Evolutionary conservation across 2,113 vertebrate species (phyloP), one percentile per base, ranked within the genome.

Genomic region (Ancistrus triradiatus): DNA sequence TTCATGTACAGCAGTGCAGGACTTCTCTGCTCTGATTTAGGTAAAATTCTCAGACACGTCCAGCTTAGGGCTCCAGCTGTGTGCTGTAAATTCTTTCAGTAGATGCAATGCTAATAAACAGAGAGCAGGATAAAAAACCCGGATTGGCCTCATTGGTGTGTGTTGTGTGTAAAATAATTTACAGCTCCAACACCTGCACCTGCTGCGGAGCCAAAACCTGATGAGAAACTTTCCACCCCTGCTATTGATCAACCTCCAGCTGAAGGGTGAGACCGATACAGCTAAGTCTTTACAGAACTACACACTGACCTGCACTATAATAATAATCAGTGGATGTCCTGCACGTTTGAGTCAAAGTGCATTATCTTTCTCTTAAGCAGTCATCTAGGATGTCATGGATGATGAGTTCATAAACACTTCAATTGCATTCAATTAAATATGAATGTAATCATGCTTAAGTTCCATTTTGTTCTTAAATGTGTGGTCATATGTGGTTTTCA

Each of bases 231-330:
- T 0, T 28, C 28, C 2, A 58, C 66, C 0, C 49, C 75, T 0
- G 46, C 59, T 0, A 33, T 72, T 0, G 66, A 31, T 0, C 51
- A 73, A 0, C 25, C 66, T 0, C 74, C 67, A 2, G 51, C 56
- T 4, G 68, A 75, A 15, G 40, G 60, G 73, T 75, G 66, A 64
- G 51, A n/a, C n/a, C n/a, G n/a, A n/a, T n/a, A n/a, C n/a, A n/a
- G n/a, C n/a, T n/a, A n/a, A n/a, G n/a, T n/a, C n/a, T n/a, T n/a
- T n/a, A n/a, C n/a, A n/a, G n/a, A n/a, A n/a, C n/a, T n/a, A n/a
- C n/a, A n/a, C n/a, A n/a, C n/a, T n/a, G n/a, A n/a, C n/a, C n/a
- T n/a, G n/a, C n/a, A n/a, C n/a, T n/a, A n/a, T n/a, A n/a, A n/a
- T n/a, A n/a, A n/a, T n/a, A n/a, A n/a, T n/a, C n/a, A n/a, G n/a